phyloP scores from a whole-genome alignment of 2,888 invertebrate genomes.

The Bugula neritina region DNA sequence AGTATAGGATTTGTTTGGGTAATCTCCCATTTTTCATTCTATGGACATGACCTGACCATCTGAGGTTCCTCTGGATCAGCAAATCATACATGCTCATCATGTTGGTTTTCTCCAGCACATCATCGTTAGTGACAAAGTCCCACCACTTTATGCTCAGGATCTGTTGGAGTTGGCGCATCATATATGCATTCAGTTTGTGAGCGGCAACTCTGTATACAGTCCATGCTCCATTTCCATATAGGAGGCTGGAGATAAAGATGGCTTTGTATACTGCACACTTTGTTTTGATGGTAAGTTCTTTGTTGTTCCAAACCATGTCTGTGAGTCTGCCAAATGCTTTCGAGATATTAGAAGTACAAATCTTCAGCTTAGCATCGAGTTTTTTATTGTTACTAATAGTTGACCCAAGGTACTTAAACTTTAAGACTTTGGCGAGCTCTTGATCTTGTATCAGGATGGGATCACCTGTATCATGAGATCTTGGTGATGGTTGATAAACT shows the following conservation, averaged over 20 bases:
- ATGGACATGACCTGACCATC: too few species aligned
- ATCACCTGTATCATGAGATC: neutral
- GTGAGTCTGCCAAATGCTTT: conserved; percentile 4
- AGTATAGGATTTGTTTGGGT: too few species aligned
- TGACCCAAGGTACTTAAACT: neutral
- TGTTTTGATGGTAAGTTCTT: too few species aligned
- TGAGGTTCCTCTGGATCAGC: too few species aligned
- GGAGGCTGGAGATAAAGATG: neutral
- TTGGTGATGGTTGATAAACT: neutral
- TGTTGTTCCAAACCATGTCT: too few species aligned
- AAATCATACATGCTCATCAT: too few species aligned
- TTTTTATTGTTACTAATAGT: neutral
- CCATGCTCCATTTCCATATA: too few species aligned
- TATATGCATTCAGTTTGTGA: too few species aligned
- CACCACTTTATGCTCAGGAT: neutral
- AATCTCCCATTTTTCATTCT: too few species aligned
- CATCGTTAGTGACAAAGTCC: neutral
- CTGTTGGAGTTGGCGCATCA: neutral
- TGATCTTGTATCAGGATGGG: neutral
- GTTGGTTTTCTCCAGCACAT: conserved; percentile 9
- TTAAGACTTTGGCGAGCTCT: neutral
- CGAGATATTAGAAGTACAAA: neutral
- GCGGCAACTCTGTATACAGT: too few species aligned
- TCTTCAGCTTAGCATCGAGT: conserved; percentile 12
- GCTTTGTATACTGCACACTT: neutral